Evolutionary conservation across 2,888 invertebrate species (phyloP).

Genomic region (Ethmia dodecea): DNA sequence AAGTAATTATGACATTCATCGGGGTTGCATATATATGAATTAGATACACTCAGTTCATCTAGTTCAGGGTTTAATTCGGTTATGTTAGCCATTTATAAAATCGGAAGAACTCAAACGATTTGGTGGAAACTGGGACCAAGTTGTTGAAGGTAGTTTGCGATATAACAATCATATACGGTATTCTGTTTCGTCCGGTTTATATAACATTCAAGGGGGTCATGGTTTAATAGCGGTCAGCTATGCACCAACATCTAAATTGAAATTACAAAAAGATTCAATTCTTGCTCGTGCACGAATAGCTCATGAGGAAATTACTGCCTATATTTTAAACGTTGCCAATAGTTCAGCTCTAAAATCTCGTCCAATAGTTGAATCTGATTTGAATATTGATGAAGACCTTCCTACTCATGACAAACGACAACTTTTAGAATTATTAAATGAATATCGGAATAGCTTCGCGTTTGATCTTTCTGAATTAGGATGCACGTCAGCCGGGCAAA

Average conservation of each 20-base stretch:
- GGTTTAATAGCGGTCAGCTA: too few relatives aligned
- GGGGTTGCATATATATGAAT: too few relatives aligned
- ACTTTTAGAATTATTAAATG: neutral
- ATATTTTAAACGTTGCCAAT: neutral
- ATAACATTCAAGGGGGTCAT: too few relatives aligned
- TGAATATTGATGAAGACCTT: neutral
- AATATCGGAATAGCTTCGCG: conserved; percentile 14
- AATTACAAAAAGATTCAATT: neutral
- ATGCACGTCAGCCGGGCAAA: conserved; percentile 5
- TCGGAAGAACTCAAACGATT: too few relatives aligned
- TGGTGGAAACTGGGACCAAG: too few relatives aligned
- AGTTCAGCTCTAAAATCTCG: neutral
- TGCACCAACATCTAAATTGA: too few relatives aligned
- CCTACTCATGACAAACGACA: neutral
- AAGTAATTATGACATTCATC: too few relatives aligned
- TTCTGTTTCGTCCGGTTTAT: too few relatives aligned
- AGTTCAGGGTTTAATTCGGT: too few relatives aligned
- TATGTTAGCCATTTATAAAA: too few relatives aligned
- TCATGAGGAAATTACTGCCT: neutral
- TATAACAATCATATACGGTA: neutral
- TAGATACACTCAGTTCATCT: too few relatives aligned
- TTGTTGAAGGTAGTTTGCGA: neutral
- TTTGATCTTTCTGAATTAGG: conserved; percentile 10
- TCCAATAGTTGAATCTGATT: neutral
- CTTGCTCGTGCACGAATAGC: neutral